Evolutionary conservation across 2,113 vertebrate species (phyloP).

Genomic region (Gymnarchus niloticus): DNA sequence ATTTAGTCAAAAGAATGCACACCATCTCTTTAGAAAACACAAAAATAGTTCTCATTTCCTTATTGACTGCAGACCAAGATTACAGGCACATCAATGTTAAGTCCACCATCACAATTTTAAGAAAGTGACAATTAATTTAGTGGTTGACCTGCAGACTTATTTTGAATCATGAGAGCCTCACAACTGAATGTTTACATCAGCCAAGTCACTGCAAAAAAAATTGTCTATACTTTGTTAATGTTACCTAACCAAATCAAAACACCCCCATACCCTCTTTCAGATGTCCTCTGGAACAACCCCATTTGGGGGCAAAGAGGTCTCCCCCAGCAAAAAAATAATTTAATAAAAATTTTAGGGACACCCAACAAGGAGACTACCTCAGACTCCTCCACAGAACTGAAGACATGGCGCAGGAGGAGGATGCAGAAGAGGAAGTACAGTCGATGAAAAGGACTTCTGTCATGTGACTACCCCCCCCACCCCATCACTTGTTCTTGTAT

Average conservation of each 20-base stretch:
- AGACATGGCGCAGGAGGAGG: not conserved
- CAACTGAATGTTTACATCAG: not conserved
- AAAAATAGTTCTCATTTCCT: constrained; percentile 53
- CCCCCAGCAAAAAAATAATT: not conserved
- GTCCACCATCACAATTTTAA: constrained; percentile 50
- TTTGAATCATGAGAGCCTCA: not conserved
- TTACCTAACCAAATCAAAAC: not conserved
- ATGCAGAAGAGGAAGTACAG: constrained; percentile 33
- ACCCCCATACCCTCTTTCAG: not conserved
- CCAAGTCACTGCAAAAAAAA: not conserved
- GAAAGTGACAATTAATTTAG: constrained; percentile 28
- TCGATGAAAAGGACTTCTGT: constrained; percentile 45
- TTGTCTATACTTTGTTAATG: not conserved
- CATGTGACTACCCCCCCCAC: constrained; percentile 10
- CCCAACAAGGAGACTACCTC: not conserved
- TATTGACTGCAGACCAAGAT: constrained; percentile 59
- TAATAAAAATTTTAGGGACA: not conserved
- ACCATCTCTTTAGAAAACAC: constrained; percentile 41
- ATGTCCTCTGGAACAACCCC: not conserved
- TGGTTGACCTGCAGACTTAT: constrained; percentile 21
- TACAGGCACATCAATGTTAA: constrained; percentile 72
- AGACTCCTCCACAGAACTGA: not conserved
- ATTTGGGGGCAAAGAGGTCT: not conserved
- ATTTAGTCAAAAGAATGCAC: constrained; percentile 47
- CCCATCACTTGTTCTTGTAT: not conserved